Evolutionary conservation across 2,797 vertebrate species (phyloP).

Genomic region (Acropternis orthonyx): DNA sequence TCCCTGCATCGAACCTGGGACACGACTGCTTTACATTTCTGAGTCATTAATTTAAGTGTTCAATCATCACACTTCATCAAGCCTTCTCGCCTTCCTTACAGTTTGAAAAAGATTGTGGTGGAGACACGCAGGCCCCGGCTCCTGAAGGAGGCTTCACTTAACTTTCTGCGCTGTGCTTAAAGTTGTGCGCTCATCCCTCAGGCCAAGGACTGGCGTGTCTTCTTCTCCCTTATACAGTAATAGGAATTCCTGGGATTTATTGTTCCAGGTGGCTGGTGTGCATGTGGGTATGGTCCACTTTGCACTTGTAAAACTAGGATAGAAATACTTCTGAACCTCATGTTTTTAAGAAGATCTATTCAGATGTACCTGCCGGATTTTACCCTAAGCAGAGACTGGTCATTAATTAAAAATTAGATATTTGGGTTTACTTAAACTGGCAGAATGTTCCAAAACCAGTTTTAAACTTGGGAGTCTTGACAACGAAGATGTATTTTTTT

Average conservation of each 20-base stretch:
- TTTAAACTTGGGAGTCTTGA: background rate
- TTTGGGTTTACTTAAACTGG: background rate
- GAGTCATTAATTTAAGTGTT: background rate
- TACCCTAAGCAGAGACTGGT: background rate
- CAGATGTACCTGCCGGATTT: background rate
- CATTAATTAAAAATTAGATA: background rate
- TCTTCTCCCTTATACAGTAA: fast-evolving
- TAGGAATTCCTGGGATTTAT: background rate
- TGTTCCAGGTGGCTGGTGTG: background rate
- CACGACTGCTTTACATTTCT: background rate
- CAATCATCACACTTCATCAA: background rate
- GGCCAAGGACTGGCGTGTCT: fast-evolving
- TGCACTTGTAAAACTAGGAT: background rate
- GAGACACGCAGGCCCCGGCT: background rate
- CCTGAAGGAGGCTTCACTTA: fast-evolving
- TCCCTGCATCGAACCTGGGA: background rate
- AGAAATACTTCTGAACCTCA: fast-evolving
- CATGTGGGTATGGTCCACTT: fast-evolving
- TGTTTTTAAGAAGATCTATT: background rate
- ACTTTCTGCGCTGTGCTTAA: background rate
- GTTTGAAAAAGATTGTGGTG: background rate
- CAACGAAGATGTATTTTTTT: background rate
- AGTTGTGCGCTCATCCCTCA: background rate
- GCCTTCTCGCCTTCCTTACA: background rate
- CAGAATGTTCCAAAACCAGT: background rate